Conservation (phyloP, 2,888 invertebrate species). For the Cephus pulcher region DNA sequence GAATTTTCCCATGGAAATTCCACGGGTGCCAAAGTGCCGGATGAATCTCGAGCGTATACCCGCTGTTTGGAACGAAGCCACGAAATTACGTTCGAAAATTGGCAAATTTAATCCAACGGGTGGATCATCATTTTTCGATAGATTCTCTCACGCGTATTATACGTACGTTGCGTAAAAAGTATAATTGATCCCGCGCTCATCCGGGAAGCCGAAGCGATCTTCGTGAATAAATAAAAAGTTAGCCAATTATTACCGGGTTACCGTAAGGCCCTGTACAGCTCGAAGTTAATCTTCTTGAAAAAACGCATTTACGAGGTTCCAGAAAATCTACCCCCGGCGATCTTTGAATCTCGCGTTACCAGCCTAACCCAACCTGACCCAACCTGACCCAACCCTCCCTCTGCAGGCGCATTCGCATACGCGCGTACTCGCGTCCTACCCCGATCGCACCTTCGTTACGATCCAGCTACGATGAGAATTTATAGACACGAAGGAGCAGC, state of each 20-base stretch:
- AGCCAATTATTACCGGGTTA: background rate
- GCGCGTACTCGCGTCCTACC: background rate
- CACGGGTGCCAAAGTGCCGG: background rate
- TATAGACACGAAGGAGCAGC: background rate
- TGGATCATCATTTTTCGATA: background rate
- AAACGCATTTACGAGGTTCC: background rate
- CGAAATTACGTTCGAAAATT: background rate
- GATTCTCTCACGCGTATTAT: background rate
- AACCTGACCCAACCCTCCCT: background rate
- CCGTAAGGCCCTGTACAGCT: background rate
- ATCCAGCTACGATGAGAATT: background rate
- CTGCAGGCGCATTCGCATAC: background rate
- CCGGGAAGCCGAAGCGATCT: background rate
- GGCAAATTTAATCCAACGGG: background rate
- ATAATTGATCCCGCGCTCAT: background rate
- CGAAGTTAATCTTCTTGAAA: background rate
- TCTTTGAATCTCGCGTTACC: background rate
- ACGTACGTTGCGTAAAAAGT: background rate
- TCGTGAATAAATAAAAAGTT: background rate
- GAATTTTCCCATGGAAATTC: background rate
- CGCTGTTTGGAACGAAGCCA: background rate
- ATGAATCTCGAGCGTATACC: background rate
- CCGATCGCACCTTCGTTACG: background rate
- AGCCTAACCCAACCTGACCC: background rate
- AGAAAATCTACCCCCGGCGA: background rate